Evolutionary conservation across 2,113 vertebrate genomes (phyloP), one percentile per base, ranked within the genome.

Genomic region (Alectura lathami): DNA sequence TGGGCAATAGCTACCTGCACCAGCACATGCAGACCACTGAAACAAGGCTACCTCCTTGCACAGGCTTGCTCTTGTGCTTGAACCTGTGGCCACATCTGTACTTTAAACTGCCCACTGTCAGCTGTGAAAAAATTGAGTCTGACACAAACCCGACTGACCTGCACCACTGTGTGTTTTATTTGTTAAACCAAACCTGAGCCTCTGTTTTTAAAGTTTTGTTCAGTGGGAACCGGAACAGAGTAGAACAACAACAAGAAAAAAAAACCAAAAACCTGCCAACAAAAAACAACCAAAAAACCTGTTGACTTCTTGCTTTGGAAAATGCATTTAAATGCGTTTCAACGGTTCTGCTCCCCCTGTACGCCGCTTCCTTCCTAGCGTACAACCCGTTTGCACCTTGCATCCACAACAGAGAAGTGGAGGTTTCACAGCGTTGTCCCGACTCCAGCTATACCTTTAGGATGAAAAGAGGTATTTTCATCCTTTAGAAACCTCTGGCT

Each of bases 1-100:
- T 1, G 7, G 36, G 57, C 4, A 21, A 4, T 0, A 26, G 54
- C 1, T 2, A 13, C 1, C 42, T 34, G n/a, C 13, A 21, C 16
- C 53, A 72, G 57, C 51, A 40, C 43, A 42, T 1, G 2, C 30
- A 38, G 20, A 30, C 30, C 30, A 13, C 3, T 32, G 29, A 51
- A 24, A 9, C 2, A 7, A 22, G 42, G 26, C 54, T 5, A 5
- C 2, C 13, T 12, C 10, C 50, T 16, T 22, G 22, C 29, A 2
- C 0, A 10, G 69, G 9, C 29, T 10, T 26, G 43, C 34, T 83
- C 47, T 27, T 48, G 42, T 0, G 1, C 40, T 3, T 13, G 7
- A 9, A 13, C 9, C 43, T 54, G 9, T 17, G 29, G 13, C 2
- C 17, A 23, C 29, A 53, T 9, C 40, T 1, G 1, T 10, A 32